Percentiles rank a stretch among this genome's conserved stretches.
phyloP scores from a whole-genome alignment of 2,797 vertebrate genomes.

The Australoheros facetus region DNA sequence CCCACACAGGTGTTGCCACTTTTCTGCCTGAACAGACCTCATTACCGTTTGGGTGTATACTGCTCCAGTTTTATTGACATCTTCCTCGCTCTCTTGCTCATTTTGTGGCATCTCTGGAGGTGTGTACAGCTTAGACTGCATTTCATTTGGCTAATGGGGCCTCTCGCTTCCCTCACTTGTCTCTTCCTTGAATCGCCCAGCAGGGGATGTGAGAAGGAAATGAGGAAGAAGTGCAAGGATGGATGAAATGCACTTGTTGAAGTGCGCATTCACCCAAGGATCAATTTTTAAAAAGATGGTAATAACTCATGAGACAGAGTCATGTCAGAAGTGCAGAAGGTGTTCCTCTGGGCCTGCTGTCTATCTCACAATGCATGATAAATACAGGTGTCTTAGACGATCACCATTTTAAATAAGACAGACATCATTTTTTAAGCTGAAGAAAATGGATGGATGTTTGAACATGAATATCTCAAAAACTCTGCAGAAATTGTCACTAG shows the following conservation, averaged over 20 bases:
- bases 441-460: not conserved
- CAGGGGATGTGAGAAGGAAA: not conserved
- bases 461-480: too few relatives aligned
- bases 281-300: not conserved
- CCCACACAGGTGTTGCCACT: slow-evolving; percentile 23
- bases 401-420: not conserved
- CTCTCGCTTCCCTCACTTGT: not conserved
- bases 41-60: not conserved
- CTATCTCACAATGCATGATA: not conserved
- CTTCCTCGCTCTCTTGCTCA: not conserved
- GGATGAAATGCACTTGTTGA: not conserved
- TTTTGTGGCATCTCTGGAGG: slow-evolving; percentile 9
- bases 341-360: not conserved
- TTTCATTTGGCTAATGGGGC: slow-evolving; percentile 13
- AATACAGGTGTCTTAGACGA: not conserved
- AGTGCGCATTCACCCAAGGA: not conserved
- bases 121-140: not conserved
- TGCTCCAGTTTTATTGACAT: slow-evolving; percentile 6
- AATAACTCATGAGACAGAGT: not conserved
- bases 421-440: not conserved
- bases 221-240: not conserved
- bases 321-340: not conserved
- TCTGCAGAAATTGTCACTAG: too few relatives aligned
- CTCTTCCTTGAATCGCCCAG: not conserved
- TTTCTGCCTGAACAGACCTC: slow-evolving; percentile 16